A percentile compares a stretch with the other conserved stretches of the same genome.
Conservation (phyloP, 23 tunicate genomes). For the Ciona savignyi region DNA sequence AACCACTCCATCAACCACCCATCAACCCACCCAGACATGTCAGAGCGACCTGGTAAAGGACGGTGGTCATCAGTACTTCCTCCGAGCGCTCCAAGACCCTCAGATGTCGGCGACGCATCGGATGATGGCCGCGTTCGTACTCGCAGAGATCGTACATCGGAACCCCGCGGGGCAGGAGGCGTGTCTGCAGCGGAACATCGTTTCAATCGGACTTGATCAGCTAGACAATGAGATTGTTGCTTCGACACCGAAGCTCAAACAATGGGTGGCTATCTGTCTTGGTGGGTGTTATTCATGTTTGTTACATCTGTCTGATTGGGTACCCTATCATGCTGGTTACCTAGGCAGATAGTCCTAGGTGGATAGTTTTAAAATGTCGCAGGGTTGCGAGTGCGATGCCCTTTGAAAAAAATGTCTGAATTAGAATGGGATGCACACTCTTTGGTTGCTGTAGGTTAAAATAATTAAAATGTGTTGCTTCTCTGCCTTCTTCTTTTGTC, state of each 20-base stretch:
- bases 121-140: slow-evolving; percentile 87
- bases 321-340: no score
- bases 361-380: no score
- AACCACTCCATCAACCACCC: no score
- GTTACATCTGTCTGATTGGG: no score
- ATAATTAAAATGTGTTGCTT: no score
- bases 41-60: slow-evolving; percentile 82
- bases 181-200: slow-evolving; percentile 69
- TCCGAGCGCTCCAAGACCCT: slow-evolving; percentile 78
- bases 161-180: slow-evolving; percentile 62
- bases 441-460: no score
- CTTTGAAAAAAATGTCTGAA: no score
- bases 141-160: slow-evolving; percentile 60
- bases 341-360: no score
- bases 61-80: slow-evolving; percentile 82
- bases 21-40: slow-evolving; percentile 35
- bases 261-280: slow-evolving; percentile 91
- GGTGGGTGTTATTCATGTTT: slow-evolving; percentile 35
- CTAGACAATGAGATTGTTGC: slow-evolving; percentile 41
- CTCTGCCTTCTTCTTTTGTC: no score
- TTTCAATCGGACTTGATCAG: slow-evolving; percentile 82
- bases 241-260: slow-evolving; percentile 43
- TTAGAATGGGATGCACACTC: no score
- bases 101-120: slow-evolving; percentile 63
- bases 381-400: no score